Base-by-base conservation (phyloP, 2,113 vertebrate genomes). In the Micronycteris hirsuta region DNA sequence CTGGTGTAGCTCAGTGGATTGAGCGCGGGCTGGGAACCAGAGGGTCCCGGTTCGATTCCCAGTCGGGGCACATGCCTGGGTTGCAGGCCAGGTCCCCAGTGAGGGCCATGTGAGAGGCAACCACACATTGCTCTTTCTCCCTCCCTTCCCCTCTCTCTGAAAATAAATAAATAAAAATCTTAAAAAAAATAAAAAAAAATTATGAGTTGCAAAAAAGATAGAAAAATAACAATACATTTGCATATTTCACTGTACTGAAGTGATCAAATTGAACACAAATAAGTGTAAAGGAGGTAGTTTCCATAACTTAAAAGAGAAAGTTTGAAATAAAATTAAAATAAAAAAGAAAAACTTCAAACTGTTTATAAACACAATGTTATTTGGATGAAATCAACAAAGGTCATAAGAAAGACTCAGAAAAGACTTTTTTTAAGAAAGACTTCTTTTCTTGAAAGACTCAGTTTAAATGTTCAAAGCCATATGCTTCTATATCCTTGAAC, bases 221-320 rank as follows among this genome's bases (percentile, higher is more conserved):
- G 28, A 56, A 5, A 4, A 9, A 61, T 82, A 94, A 88, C 6
- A 88, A 5, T 36, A 38, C 2, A 43, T 38, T 73, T 41, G 33
- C 9, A 47, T 77, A 86, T 77, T 90, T 90, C 12, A 68, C 12
- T 41, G 24, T 52, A 56, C 0, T 68, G 14, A 95, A 91, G 70
- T 90, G 38, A 92, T 20, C n/a, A 89, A 85, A n/a, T 11, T 58
- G 26, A 89, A 71, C 24, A 92, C 45, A 86, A 89, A 38, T 85
- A 86, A 58, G 24, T 17, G 31, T 65, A 88, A 85, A 5, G 5
- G 2, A 0, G 1, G 0, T 65, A 26, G 0, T n/a, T 80, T 80
- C 33, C 36, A 56, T 92, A 84, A 93, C 70, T 84, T 76, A n/a
- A 92, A 87, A 93, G 7, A 68, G 20, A 92, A 84, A 93, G 74